Evolutionary conservation across 2,113 vertebrate genomes (phyloP).

Genomic region (Ictalurus furcatus): DNA sequence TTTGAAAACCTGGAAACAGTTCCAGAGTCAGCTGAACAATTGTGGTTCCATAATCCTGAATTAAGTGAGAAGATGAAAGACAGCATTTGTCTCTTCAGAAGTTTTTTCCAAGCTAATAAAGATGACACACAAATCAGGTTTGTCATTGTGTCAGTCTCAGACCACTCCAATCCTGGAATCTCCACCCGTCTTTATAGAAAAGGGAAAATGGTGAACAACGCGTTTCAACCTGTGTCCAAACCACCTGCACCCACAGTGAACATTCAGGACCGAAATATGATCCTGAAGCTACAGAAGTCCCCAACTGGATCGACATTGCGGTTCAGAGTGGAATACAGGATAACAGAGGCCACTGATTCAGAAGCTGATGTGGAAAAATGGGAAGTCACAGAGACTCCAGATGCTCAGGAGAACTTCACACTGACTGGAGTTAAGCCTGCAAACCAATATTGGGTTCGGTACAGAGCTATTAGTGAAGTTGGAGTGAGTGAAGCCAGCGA

Average conservation of each 20-base stretch:
- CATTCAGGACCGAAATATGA: background rate
- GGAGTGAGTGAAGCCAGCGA: slow-evolving; percentile 41
- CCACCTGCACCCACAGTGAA: slow-evolving; percentile 9
- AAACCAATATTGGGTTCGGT: background rate
- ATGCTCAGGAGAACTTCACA: slow-evolving; percentile 22
- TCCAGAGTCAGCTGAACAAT: background rate
- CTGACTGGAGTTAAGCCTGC: slow-evolving; percentile 13
- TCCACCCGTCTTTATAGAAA: slow-evolving; percentile 25
- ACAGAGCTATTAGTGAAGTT: slow-evolving; percentile 22
- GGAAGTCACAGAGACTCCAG: background rate
- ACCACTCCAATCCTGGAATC: slow-evolving; percentile 9
- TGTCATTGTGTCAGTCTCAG: slow-evolving; percentile 10
- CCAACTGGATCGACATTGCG: slow-evolving; percentile 4
- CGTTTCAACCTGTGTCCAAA: slow-evolving; percentile 21
- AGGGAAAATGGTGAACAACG: slow-evolving; percentile 9
- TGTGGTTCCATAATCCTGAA: background rate
- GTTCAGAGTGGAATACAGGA: slow-evolving; percentile 33
- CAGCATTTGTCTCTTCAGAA: background rate
- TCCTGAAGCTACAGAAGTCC: slow-evolving; percentile 34
- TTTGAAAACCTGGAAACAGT: background rate
- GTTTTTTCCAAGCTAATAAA: slow-evolving; percentile 22
- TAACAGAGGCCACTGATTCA: background rate
- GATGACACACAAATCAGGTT: background rate
- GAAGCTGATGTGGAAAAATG: background rate
- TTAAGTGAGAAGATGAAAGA: background rate